phyloP scores from a whole-genome alignment of 2,113 vertebrate species.

The Chinchilla lanigera region DNA sequence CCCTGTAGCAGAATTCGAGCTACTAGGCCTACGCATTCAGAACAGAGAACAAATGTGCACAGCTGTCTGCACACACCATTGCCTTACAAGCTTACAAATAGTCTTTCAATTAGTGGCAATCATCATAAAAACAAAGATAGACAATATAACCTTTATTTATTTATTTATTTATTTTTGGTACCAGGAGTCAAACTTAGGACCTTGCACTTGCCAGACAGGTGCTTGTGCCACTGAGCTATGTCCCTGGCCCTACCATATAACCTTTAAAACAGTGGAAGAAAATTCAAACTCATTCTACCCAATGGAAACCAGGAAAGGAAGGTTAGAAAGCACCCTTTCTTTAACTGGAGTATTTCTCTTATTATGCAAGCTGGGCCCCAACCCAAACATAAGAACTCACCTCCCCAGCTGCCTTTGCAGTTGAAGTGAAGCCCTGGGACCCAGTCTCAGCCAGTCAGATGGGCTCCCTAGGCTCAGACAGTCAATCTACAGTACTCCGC shows the following conservation, averaged over 20 bases:
- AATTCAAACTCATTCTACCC: background rate
- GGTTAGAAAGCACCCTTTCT: background rate
- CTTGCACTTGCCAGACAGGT: too few relatives aligned
- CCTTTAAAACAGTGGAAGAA: background rate
- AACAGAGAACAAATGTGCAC: background rate
- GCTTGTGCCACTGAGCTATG: too few relatives aligned
- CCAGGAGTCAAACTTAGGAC: too few relatives aligned
- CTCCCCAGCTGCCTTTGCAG: background rate
- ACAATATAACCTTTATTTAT: background rate
- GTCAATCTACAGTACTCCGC: background rate
- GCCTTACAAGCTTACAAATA: background rate
- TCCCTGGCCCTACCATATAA: too few relatives aligned
- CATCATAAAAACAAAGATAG: background rate
- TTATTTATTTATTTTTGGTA: too few relatives aligned
- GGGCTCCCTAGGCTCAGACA: background rate
- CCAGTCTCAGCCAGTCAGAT: background rate
- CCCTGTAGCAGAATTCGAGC: background rate
- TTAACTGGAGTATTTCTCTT: background rate
- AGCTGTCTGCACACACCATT: too few relatives aligned
- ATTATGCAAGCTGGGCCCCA: background rate
- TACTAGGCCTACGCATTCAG: background rate
- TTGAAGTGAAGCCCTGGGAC: background rate
- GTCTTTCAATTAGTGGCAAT: background rate
- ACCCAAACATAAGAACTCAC: background rate
- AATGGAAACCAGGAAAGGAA: background rate